Conservation (phyloP, 2,888 invertebrate species). For the Psococerastis gibbosa region DNA sequence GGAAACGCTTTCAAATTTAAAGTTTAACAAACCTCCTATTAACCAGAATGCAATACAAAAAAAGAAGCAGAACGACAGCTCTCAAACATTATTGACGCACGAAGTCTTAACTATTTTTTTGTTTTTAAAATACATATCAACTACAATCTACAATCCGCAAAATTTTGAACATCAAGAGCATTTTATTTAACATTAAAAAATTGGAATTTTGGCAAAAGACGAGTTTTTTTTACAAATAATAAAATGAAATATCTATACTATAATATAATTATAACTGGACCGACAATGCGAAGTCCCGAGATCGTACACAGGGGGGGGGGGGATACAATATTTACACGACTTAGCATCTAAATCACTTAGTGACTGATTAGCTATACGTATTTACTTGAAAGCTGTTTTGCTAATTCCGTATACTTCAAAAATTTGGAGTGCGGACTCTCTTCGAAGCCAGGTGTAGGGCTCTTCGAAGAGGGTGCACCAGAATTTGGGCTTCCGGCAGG, state of each 20-base stretch:
- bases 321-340: conserved; percentile 4
- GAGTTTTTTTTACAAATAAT: too few species aligned
- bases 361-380: conserved; percentile 48
- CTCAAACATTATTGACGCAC: conserved; percentile 7
- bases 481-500: conserved; percentile 19
- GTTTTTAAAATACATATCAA: not conserved
- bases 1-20: too few species aligned
- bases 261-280: too few species aligned
- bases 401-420: conserved; percentile 94
- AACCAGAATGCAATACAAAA: not conserved
- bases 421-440: conserved; percentile 94
- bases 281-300: too few species aligned
- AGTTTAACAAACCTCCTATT: too few species aligned
- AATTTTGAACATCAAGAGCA: conserved; percentile 10
- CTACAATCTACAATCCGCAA: conserved; percentile 5
- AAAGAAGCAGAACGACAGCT: not conserved
- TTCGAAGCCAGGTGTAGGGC: conserved; percentile 34
- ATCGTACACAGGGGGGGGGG: too few species aligned
- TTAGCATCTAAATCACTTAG: not conserved
- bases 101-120: conserved; percentile 4
- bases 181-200: conserved; percentile 10
- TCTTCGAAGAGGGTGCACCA: conserved; percentile 18
- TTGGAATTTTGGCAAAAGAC: conserved; percentile 8
- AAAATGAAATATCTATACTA: too few species aligned
- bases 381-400: conserved; percentile 94